These are phyloP conservation scores for Biston stratarius DNA, from an alignment of 2,888 invertebrate species.

Conservation along the genomic window DNA sequence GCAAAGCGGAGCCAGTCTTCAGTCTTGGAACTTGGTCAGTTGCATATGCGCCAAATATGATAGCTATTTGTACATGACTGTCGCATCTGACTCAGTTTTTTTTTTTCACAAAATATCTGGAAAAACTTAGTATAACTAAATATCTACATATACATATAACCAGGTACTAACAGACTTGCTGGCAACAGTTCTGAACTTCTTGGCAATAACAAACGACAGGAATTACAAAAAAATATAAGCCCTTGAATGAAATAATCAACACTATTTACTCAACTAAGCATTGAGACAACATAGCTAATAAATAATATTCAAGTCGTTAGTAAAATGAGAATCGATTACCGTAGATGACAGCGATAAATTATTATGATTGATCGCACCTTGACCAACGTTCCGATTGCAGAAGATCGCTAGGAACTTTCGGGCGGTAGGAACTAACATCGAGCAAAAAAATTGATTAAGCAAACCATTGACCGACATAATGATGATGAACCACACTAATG, in stretches of 20 bases:
- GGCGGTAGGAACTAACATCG: conserved; percentile 26
- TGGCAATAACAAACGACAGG: conserved; percentile 61
- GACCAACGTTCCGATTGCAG: conserved; percentile 30
- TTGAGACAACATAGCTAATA: conserved; percentile 23
- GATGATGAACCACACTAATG: conserved; percentile 16
- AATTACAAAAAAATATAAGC: conserved; percentile 34
- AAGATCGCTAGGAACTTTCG: conserved; percentile 23
- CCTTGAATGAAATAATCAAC: conserved; percentile 32
- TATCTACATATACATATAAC: conserved; percentile 12
- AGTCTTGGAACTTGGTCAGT: conserved; percentile 68
- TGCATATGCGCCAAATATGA: conserved; percentile 72
- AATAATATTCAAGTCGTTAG: conserved; percentile 21
- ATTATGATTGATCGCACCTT: conserved; percentile 27
- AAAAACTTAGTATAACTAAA: conserved; percentile 49
- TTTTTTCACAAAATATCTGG: conserved; percentile 61
- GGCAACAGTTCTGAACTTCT: conserved; percentile 69
- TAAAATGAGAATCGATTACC: conserved; percentile 22
- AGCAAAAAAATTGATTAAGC: conserved; percentile 30
- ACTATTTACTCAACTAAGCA: conserved; percentile 19
- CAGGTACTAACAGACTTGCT: conserved; percentile 57
- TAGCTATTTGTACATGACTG: conserved; percentile 47
- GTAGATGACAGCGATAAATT: conserved; percentile 36
- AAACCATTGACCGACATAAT: conserved; percentile 27
- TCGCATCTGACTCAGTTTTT: conserved; percentile 63
- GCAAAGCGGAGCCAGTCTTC: conserved; percentile 47